These are phyloP conservation scores for Caenorhabditis tropicalis DNA, from an alignment of 1,140 invertebrate genomes.

Conservation along the genomic window DNA sequence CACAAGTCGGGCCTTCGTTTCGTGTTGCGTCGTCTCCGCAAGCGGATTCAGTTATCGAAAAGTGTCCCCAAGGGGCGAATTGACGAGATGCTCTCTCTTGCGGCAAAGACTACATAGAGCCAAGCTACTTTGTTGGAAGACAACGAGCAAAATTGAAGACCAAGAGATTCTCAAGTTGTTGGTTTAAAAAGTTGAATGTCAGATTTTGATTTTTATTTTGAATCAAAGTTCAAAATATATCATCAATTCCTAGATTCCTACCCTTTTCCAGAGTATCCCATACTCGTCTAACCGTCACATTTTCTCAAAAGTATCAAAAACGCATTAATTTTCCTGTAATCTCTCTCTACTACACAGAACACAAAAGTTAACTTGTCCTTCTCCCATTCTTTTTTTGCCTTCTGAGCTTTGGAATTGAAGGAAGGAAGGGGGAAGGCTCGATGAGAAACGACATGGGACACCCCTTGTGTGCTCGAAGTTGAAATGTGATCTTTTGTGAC, in stretches of 20 bases:
- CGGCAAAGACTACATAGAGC: slow-evolving; percentile 31
- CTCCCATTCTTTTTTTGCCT: background rate
- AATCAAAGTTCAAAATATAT: no score
- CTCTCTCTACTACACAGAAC: background rate
- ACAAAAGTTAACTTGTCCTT: slow-evolving; percentile 12
- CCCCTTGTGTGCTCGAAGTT: slow-evolving; percentile 40
- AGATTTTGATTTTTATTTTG: background rate
- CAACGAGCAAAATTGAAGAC: background rate
- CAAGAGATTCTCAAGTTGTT: background rate
- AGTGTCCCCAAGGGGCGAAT: slow-evolving; percentile 42
- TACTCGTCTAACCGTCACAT: no score
- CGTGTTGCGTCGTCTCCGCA: background rate
- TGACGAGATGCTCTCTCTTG: slow-evolving; percentile 36
- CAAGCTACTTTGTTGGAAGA: slow-evolving; percentile 18
- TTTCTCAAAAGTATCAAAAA: slow-evolving; percentile 25
- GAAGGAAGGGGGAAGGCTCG: slow-evolving; percentile 1
- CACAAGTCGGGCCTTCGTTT: background rate
- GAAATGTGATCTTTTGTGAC: slow-evolving; percentile 43
- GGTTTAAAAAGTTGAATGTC: background rate
- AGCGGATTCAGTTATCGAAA: slow-evolving; percentile 40
- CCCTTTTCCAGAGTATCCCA: no score
- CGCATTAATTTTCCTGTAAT: slow-evolving; percentile 1
- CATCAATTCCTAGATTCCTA: no score
- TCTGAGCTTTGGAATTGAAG: background rate
- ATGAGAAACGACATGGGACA: slow-evolving; percentile 41